Base-by-base conservation (phyloP, 2,888 invertebrate species). In the Dione vanillae region DNA sequence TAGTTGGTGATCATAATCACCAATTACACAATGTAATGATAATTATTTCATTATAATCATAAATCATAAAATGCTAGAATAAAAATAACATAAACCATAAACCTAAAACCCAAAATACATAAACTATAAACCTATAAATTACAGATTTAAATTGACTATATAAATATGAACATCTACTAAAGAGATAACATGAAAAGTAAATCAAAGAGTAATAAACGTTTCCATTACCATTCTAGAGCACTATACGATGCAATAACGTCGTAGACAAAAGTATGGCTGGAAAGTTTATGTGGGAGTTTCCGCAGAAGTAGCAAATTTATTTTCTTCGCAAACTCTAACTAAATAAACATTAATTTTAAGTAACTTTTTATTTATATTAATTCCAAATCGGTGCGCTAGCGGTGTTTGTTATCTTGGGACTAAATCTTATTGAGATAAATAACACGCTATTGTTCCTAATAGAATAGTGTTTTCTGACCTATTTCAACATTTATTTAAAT, bases 201-300 rank as follows among this genome's bases (percentile, higher is more conserved):
- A 45, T 45, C 45, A 61, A 61, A 61, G 2, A 45, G 43, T 35
- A 35, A 61, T 43, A 45, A 61, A 16, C 45, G 45, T 45, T 61
- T 45, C 43, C 43, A 35, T 61, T 61, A 61, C 43, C 45, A 16
- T 64, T 64, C 37, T 40, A 40, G 19, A n/a, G 16, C 37, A 49
- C 49, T 49, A 49, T 49, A 47, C 47, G 37, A 47, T 64, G 64
- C 64, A 64, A 64, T 64, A 51, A 58, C 35, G 56, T 47, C 45
- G 45, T 56, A 58, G 56, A 66, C 45, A 66, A 56, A 56, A 66
- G 52, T 47, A 66, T 66, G 47, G 27, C 66, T 37, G 19, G 54
- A 47, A 66, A 56, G 43, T 56, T 66, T 58, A 56, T 64, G 20
- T 49, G 47, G 16, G 19, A 64, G 49, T 64, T 27, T 45, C 27